These are phyloP conservation scores for Rhinophrynus dorsalis DNA, from an alignment of 2,797 vertebrate species.

Conservation along the genomic window DNA sequence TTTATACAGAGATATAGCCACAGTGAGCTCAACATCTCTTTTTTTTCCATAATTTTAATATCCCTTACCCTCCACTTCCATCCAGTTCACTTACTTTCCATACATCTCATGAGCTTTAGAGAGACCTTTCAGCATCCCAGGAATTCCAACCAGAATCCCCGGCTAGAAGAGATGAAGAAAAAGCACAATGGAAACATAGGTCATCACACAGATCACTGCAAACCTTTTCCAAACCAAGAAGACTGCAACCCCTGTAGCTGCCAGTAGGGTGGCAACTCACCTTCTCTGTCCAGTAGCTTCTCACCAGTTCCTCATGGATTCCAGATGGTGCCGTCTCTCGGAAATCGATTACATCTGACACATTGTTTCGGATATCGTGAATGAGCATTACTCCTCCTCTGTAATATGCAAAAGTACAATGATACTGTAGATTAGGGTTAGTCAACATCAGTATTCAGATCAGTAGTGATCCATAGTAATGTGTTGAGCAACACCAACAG, in stretches of 20 bases:
- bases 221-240: no score
- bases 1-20: no score
- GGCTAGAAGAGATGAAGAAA: slow-evolving; percentile 67
- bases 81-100: slow-evolving; percentile 80
- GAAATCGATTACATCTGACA: slow-evolving; percentile 91
- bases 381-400: slow-evolving; percentile 97
- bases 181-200: neutral
- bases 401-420: slow-evolving; percentile 27
- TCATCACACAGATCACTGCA: no score
- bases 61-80: no score
- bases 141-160: slow-evolving; percentile 89
- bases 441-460: no score
- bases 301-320: slow-evolving; percentile 76
- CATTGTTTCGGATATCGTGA: slow-evolving; percentile 90
- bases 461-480: no score
- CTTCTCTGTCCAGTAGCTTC: slow-evolving; percentile 71
- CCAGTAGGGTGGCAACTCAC: no score
- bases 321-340: slow-evolving; percentile 88
- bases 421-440: no score
- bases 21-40: no score
- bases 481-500: no score
- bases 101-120: slow-evolving; percentile 89
- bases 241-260: no score
- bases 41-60: no score
- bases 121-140: slow-evolving; percentile 91